Evolutionary conservation across 2,113 vertebrate species (phyloP), one percentile per base, ranked within the genome.

Genomic region (Propithecus coquereli): DNA sequence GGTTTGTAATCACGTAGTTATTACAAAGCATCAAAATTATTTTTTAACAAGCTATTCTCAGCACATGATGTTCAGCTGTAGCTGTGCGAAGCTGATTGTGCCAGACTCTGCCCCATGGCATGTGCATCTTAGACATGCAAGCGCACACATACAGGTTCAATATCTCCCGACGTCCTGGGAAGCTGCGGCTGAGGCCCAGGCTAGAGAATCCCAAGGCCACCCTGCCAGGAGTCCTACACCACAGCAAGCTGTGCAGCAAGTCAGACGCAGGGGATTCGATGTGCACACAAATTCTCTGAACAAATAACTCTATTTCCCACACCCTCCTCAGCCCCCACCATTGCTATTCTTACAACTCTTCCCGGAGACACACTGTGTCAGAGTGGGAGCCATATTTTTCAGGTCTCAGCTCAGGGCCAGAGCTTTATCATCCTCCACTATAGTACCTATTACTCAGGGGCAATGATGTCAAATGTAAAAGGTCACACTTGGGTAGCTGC

Each of bases 1-100:
- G 85, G 54, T 90, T 96, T 96, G 95, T 91, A 95, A 96, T 95
- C 94, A 86, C 71, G 30, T 57, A 88, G 50, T 91, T 94, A 93
- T 74, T 93, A 81, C 52, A 81, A 91, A 94, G 27, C 94, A 71
- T 74, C 50, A 32, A 61, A 80, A 76, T 93, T 40, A n/a, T 82
- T 82, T 92, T 95, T 91, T 37, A 71, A 90, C 30, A 22, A 54
- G 68, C 5, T 2, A 22, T 43, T 91, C 77, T 91, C 95, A 63
- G 40, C 71, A 32, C n/a, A n/a, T 37, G 25, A 40, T 77, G 89
- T 40, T 63, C 43, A 84, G 45, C 40, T 30, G 17, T 27, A 59
- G 47, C 84, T 82, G 79, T 30, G 70, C 37, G 47, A 47, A 79
- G 13, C 61, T 82, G 40, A 86, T 13, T 57, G 27, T 68, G 52